Base-by-base conservation (phyloP, 2,113 vertebrate genomes). In the Elgaria multicarinata region DNA sequence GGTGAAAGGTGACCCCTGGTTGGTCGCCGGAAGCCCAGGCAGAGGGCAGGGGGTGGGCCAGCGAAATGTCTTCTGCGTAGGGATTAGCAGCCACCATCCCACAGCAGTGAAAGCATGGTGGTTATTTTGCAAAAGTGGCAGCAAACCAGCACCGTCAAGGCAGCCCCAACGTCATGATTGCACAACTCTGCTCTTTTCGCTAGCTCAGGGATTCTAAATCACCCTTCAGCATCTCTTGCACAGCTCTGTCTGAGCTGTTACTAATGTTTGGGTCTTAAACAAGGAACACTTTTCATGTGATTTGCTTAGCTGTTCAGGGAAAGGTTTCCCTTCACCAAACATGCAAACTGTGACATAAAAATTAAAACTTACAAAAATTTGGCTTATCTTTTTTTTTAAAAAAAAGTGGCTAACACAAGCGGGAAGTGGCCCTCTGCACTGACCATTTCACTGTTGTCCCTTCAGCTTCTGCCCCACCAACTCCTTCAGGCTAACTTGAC, bases 401-500 rank as follows among this genome's bases (percentile, higher is more conserved):
- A n/a, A 71, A 53, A 39, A 6, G 16, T 50, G 44, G 42, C 26
- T 67, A 33, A 31, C 28, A 44, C 10, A 64, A 77, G 10, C 39
- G 77, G 64, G 36, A 10, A 2, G 5, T 55, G 64, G 66, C 33
- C 36, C 44, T 10, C 2, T n/a, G 18, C 13, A 74, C 8, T 31
- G 9, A 8, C 39, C 6, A 9, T 42, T 85, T 91, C 58, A 82
- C 42, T 22, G 46, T 31, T 2, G 28, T n/a, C n/a, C 28, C 14
- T 64, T 81, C 55, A 58, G 24, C 36, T 84, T 36, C 12, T 0
- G 0, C 0, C n/a, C 16, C 77, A 4, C 5, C 12, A 26, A 55
- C 3, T 1, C 76, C 50, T 84, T 24, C 13, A 16, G 2, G 2
- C 79, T 86, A 81, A 39, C 7, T 58, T 86, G 79, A 26, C 0